A percentile compares a stretch with the other conserved stretches of the same genome.
These are phyloP conservation scores for Acanthopagrus latus DNA, from an alignment of 2,797 vertebrate species.

Conservation along the genomic window DNA sequence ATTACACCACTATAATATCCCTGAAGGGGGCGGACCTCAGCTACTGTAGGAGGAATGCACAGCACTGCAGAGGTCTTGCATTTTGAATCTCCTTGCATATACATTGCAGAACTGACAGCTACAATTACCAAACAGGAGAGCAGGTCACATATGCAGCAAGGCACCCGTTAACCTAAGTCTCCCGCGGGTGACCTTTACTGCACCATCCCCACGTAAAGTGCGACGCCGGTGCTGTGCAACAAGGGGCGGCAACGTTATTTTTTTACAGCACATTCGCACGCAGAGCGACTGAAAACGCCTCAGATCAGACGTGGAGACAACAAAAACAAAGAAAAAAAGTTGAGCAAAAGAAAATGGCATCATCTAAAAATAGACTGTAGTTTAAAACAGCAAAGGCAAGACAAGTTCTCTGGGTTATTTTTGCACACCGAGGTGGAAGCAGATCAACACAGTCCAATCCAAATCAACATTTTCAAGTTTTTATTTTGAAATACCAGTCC, in stretches of 20 bases:
- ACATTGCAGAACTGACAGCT: not conserved
- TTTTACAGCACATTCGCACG: not conserved
- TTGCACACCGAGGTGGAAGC: not conserved
- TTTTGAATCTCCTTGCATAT: not conserved
- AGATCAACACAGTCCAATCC: too few relatives aligned
- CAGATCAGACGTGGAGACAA: not conserved
- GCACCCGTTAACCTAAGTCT: slow-evolving; percentile 8
- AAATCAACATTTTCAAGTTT: too few relatives aligned
- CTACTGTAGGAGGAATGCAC: slow-evolving; percentile 15
- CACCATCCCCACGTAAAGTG: not conserved
- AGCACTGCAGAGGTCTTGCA: slow-evolving; percentile 2
- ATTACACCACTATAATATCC: slow-evolving; percentile 53
- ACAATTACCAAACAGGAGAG: not conserved
- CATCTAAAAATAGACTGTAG: not conserved
- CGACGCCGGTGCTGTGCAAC: not conserved
- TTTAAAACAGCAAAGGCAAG: not conserved
- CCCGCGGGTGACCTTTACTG: not conserved
- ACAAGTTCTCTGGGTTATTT: not conserved
- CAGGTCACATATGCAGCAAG: not conserved
- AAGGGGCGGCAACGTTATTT: not conserved
- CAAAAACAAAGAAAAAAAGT: not conserved
- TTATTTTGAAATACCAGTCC: too few relatives aligned
- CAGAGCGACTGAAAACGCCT: not conserved
- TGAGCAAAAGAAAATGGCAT: not conserved
- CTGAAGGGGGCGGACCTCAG: slow-evolving; percentile 36